Evolutionary conservation across 2,797 vertebrate species (phyloP).

Genomic region (Pangasius sanitwongsei): DNA sequence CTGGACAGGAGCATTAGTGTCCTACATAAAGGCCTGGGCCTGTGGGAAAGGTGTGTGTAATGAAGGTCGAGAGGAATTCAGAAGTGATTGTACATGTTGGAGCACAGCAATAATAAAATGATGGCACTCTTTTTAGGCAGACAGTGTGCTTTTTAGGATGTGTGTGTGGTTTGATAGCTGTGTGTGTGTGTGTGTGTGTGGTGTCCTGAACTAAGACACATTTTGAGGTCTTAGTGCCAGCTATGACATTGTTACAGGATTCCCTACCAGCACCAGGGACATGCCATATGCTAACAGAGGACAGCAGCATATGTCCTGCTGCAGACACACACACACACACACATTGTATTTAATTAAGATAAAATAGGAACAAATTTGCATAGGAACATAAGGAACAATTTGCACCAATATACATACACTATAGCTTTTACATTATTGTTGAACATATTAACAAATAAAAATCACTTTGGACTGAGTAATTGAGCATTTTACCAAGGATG

Average conservation of each 20-base stretch:
- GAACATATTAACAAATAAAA: background rate
- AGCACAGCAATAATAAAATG: background rate
- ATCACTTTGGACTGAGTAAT: background rate
- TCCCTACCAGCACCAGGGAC: slow-evolving; percentile 55
- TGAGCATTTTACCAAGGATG: background rate
- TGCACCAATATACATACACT: background rate
- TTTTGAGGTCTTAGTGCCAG: slow-evolving; percentile 32
- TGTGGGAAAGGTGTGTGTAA: slow-evolving; percentile 24
- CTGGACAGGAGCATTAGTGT: slow-evolving; percentile 28
- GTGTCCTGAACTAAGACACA: slow-evolving; percentile 18
- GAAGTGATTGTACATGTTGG: background rate
- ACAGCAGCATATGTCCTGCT: slow-evolving; percentile 51
- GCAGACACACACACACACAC: background rate
- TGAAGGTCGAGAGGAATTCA: slow-evolving; percentile 10
- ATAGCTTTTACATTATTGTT: background rate
- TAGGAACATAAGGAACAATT: background rate
- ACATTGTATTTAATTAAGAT: background rate
- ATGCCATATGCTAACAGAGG: slow-evolving; percentile 48
- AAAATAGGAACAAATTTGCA: background rate
- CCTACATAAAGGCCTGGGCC: slow-evolving; percentile 32
- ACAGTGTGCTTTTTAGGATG: background rate
- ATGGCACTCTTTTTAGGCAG: background rate
- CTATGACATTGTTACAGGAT: slow-evolving; percentile 49
- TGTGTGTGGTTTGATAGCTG: background rate
- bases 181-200: background rate